Base-by-base conservation (phyloP, 2,888 invertebrate species). In the Agrotis segetum region DNA sequence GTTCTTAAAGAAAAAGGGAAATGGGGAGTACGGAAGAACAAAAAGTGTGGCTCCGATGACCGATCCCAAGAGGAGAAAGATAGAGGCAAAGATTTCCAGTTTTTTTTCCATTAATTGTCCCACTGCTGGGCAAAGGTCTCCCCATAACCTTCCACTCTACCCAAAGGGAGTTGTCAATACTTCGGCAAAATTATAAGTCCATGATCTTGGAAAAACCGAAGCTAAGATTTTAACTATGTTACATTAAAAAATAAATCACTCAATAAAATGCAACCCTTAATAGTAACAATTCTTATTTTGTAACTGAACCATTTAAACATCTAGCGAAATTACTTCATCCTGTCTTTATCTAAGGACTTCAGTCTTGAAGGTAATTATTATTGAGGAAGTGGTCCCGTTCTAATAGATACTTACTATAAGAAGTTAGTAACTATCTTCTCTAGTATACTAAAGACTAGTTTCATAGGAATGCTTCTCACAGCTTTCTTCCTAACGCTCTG, bases 391-490 rank as follows among this genome's bases (percentile, higher is more conserved):
- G n/a, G 62, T 80, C 70, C 85, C 78, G 84, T 82, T 79, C 65
- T 79, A 82, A 79, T 82, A 71, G 44, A 67, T 70, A 68, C 29
- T 44, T 61, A 58, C 34, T 34, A 34, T 66, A 56, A 34, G 29
- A 56, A 56, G 29, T 17, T 47, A 14, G 67, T 50, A 56, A 68
- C n/a, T 67, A 29, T 61, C 76, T 71, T 67, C 64, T 59, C 24
- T 29, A 62, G 77, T 34, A 61, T 64, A 67, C 61, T 74, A 55
- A 74, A 77, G 55, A 77, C 82, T 80, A 70, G 85, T 87, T 88
- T 87, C 86, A 81, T 83, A 82, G 83, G 87, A 89, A 88, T 87
- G 83, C 61, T 75, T 79, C 75, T 82, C 73, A 67, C 74, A 19
- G 80, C 88, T 89, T 89, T 87, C 89, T 85, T 86, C 74, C 71